Conservation (phyloP, 2,113 vertebrate species). For the Esox niger region DNA sequence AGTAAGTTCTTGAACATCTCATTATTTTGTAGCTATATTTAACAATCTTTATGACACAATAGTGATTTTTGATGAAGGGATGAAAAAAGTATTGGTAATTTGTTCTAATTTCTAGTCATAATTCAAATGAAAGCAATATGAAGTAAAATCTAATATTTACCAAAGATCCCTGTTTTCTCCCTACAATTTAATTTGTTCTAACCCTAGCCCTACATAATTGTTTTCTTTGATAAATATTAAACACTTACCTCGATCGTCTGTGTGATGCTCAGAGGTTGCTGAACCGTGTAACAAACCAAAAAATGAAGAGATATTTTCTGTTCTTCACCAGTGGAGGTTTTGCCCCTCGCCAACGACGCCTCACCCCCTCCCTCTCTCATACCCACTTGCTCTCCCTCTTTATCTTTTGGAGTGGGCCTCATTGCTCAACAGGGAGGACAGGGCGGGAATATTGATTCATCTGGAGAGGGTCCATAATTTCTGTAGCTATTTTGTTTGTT, state of each 20-base stretch:
- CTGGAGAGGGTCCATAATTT: conserved; percentile 65
- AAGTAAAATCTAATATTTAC: neutral
- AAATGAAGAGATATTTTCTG: conserved; percentile 40
- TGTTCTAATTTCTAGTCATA: neutral
- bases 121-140: neutral
- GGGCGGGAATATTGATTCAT: conserved; percentile 72
- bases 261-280: conserved; percentile 24
- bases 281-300: conserved; percentile 26
- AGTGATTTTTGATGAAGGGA: too few species aligned
- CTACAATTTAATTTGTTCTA: neutral
- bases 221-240: neutral
- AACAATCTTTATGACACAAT: too few species aligned
- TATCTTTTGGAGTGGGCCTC: conserved; percentile 55
- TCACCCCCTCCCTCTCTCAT: conserved; percentile 13
- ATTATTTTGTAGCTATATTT: too few species aligned
- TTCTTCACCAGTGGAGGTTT: conserved; percentile 60
- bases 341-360: conserved; percentile 47
- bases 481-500: conserved; percentile 64
- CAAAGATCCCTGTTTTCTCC: neutral
- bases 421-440: conserved; percentile 60
- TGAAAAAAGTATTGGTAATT: too few species aligned
- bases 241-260: conserved; percentile 46
- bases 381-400: conserved; percentile 30
- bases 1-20: too few species aligned
- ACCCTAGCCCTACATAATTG: neutral